A percentile compares a stretch with the other conserved stretches of the same genome.
These are phyloP conservation scores for Tortrix viridana DNA, from an alignment of 2,888 invertebrate species.

Conservation along the genomic window DNA sequence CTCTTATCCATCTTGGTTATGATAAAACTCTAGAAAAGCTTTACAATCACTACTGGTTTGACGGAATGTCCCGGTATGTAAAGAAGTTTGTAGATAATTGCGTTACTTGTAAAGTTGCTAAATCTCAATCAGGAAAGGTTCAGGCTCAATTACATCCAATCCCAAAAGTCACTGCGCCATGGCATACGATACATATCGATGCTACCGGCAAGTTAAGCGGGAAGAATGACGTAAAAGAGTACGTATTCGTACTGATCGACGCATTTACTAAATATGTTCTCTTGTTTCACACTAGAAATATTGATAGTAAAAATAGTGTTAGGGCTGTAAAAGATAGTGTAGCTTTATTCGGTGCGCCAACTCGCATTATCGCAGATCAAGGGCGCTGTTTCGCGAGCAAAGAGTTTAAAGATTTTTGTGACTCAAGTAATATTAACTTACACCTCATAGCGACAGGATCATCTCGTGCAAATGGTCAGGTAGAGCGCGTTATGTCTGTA, in stretches of 20 bases:
- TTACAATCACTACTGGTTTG: constrained; percentile 12
- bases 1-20: constrained; percentile 6
- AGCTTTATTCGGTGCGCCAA: too few species aligned
- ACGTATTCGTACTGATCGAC: constrained; percentile 48
- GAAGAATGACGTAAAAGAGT: constrained; percentile 46
- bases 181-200: constrained; percentile 12
- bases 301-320: too few species aligned
- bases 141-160: constrained; percentile 6
- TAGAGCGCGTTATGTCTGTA: background rate
- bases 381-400: too few species aligned
- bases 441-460: too few species aligned
- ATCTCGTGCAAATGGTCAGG: background rate
- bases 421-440: too few species aligned
- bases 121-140: constrained; percentile 3
- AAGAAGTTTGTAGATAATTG: background rate
- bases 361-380: too few species aligned
- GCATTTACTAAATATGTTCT: constrained; percentile 47
- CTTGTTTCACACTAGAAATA: constrained; percentile 35
- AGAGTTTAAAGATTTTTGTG: too few species aligned
- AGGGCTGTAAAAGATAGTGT: too few species aligned
- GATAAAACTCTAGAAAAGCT: constrained; percentile 12
- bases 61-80: background rate
- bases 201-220: constrained; percentile 35
- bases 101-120: constrained; percentile 7
- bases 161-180: background rate